Evolutionary conservation across 2,888 invertebrate genomes (phyloP).

Genomic region (Stegophylla sp.): DNA sequence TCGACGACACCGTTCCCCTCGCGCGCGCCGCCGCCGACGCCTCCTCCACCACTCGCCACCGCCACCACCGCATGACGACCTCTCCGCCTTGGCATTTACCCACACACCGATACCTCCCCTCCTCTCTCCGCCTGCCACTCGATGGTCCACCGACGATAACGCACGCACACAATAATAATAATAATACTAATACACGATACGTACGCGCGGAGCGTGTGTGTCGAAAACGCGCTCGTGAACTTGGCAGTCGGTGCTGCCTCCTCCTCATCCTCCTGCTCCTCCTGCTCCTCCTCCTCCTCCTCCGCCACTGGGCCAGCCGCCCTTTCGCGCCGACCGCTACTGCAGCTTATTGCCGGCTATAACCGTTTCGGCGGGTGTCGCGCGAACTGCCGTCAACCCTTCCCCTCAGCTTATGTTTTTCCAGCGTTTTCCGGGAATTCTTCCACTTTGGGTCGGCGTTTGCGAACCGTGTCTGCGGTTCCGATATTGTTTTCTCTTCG

Average conservation of each 20-base stretch:
- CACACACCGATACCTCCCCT: background rate
- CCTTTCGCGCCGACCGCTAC: background rate
- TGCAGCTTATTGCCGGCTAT: background rate
- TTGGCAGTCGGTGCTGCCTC: slow-evolving; percentile 40
- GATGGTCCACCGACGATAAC: slow-evolving; percentile 24
- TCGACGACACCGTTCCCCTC: slow-evolving; percentile 2
- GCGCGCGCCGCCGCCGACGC: background rate
- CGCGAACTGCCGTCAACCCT: too few species aligned
- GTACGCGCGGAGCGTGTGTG: background rate
- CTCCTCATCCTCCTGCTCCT: background rate
- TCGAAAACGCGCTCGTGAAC: slow-evolving; percentile 44
- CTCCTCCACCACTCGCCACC: background rate
- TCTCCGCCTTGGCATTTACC: background rate
- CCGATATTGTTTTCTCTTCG: too few species aligned
- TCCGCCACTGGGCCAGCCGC: background rate
- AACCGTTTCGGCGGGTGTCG: background rate
- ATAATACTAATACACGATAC: slow-evolving; percentile 18
- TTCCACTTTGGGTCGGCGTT: too few species aligned
- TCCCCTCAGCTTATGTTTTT: background rate
- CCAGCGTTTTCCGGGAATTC: too few species aligned
- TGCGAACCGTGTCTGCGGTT: too few species aligned
- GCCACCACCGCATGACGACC: background rate
- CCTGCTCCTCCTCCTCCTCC: background rate
- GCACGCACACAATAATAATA: slow-evolving; percentile 18
- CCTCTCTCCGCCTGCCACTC: background rate